Evolutionary conservation across 2,113 vertebrate genomes (phyloP).

Genomic region (Atractosteus spatula): DNA sequence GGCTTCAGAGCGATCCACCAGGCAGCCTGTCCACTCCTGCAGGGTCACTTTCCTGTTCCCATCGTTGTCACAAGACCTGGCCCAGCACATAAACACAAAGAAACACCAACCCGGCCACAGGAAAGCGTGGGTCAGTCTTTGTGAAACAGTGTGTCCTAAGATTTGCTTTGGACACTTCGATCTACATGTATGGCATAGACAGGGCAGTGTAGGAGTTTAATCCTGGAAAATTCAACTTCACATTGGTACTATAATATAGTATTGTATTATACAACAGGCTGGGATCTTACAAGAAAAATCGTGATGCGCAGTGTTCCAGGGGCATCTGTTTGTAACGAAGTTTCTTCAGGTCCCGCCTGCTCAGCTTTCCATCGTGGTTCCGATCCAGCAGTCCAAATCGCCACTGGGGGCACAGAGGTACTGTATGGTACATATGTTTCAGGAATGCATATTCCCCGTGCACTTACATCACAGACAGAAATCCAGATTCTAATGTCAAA

Average conservation of each 20-base stretch:
- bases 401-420: slow-evolving; percentile 24
- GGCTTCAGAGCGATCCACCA: slow-evolving; percentile 61
- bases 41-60: slow-evolving; percentile 67
- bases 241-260: too few relatives aligned
- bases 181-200: too few relatives aligned
- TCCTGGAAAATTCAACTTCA: too few relatives aligned
- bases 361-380: slow-evolving; percentile 54
- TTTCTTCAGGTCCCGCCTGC: slow-evolving; percentile 56
- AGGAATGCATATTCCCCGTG: neutral
- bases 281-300: slow-evolving; percentile 46
- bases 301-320: slow-evolving; percentile 42
- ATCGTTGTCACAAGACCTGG: slow-evolving; percentile 64
- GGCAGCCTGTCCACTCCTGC: slow-evolving; percentile 62
- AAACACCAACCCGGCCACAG: neutral
- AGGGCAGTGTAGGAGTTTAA: too few relatives aligned
- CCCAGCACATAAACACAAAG: neutral
- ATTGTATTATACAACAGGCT: neutral
- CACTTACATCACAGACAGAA: too few relatives aligned
- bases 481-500: too few relatives aligned
- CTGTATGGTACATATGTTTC: neutral
- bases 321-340: slow-evolving; percentile 54
- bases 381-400: slow-evolving; percentile 43
- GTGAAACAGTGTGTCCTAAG: too few relatives aligned
- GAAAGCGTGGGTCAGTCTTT: too few relatives aligned
- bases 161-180: too few relatives aligned